Evolutionary conservation across 2,113 vertebrate species (phyloP).

Genomic region (Zootoca vivipara): DNA sequence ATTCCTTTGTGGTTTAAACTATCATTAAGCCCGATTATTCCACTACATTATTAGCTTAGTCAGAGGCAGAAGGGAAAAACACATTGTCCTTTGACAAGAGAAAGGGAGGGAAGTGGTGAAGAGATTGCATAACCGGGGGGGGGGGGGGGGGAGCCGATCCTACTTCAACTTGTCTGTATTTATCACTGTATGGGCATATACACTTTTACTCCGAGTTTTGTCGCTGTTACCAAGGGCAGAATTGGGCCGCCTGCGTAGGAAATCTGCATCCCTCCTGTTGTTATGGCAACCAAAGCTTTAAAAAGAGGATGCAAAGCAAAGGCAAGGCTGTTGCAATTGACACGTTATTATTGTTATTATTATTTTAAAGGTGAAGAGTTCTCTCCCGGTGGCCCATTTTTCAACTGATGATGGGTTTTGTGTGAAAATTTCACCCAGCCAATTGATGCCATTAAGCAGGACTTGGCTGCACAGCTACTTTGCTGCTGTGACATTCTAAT

Average conservation of each 20-base stretch:
- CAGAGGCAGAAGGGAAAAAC: constrained; percentile 62
- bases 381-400: constrained; percentile 44
- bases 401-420: constrained; percentile 59
- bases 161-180: constrained; percentile 15
- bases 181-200: constrained; percentile 18
- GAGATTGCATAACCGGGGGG: constrained; percentile 28
- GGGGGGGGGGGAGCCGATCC: constrained; percentile 23
- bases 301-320: constrained; percentile 68
- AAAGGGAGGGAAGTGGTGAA: neutral
- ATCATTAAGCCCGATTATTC: constrained; percentile 66
- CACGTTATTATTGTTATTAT: constrained; percentile 26
- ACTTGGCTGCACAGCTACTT: neutral
- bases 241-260: constrained; percentile 56
- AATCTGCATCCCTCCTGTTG: constrained; percentile 64
- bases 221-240: constrained; percentile 50
- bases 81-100: constrained; percentile 57
- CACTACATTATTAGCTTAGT: constrained; percentile 60
- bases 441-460: constrained; percentile 31
- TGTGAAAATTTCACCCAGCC: constrained; percentile 38
- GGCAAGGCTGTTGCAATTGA: constrained; percentile 65
- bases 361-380: constrained; percentile 53
- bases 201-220: constrained; percentile 54
- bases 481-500: constrained; percentile 7
- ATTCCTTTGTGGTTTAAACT: constrained; percentile 60
- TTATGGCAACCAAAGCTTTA: constrained; percentile 71